phyloP scores from a whole-genome alignment of 2,113 vertebrate genomes.

The Aphyosemion australe region DNA sequence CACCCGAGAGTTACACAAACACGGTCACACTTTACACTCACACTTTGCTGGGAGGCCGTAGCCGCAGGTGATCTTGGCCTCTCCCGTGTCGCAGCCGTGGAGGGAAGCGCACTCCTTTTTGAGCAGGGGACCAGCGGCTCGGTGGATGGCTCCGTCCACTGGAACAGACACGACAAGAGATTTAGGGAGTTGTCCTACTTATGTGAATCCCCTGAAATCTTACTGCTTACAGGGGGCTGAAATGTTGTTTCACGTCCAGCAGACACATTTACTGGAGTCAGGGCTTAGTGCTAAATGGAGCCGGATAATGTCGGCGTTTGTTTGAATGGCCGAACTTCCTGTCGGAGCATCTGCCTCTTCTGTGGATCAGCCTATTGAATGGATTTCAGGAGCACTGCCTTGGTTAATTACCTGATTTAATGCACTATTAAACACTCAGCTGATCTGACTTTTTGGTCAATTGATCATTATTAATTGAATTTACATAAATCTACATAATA shows the following conservation, averaged over 20 bases:
- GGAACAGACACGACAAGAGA: constrained; percentile 41
- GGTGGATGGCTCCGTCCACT: constrained; percentile 92
- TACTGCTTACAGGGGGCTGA: constrained; percentile 19
- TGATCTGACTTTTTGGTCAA: constrained; percentile 72
- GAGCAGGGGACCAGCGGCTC: constrained; percentile 83
- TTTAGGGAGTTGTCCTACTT: constrained; percentile 51
- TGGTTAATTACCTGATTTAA: constrained; percentile 70
- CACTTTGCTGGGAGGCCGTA: constrained; percentile 88
- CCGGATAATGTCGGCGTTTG: constrained; percentile 35
- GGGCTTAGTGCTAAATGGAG: constrained; percentile 32
- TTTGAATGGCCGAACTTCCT: constrained; percentile 13
- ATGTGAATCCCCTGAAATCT: constrained; percentile 39
- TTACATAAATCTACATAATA: constrained; percentile 71
- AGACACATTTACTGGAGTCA: constrained; percentile 30
- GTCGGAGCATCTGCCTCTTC: constrained; percentile 33
- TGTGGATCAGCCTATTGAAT: constrained; percentile 50
- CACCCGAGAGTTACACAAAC: constrained; percentile 26
- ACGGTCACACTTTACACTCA: constrained; percentile 74
- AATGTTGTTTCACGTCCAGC: constrained; percentile 41
- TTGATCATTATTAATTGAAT: constrained; percentile 71
- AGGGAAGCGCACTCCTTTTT: constrained; percentile 85
- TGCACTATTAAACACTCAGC: constrained; percentile 68
- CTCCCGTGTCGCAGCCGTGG: constrained; percentile 84
- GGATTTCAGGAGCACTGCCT: constrained; percentile 57
- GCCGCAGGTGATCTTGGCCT: constrained; percentile 87